Evolutionary conservation across 2,888 invertebrate genomes (phyloP), one percentile per base, ranked within the genome.

Genomic region (Rhagophthalmus giganteus): DNA sequence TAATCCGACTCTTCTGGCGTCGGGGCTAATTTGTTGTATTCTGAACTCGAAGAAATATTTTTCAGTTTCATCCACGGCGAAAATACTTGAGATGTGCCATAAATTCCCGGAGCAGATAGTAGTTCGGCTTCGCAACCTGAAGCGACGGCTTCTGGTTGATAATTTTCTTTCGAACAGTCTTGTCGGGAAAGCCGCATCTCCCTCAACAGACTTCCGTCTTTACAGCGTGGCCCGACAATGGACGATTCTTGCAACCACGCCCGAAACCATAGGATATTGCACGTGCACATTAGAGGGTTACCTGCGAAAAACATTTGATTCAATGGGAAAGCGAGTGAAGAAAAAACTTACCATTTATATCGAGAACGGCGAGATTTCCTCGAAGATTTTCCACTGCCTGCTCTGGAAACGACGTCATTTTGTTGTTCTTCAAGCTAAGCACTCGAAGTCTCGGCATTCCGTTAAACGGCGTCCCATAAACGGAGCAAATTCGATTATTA

Each of bases 391-490:
- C 81, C 66, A 92, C 88, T 0, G 85, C 84, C 13, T 78, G 77
- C 72, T 93, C 92, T 1, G 85, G 80, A 53, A 93, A 80, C 2
- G 84, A 81, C 41, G 83, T 81, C 72, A 93, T 79, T 62, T 84
- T 84, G 70, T 93, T 93, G 66, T 88, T 86, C 39, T 84, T 79
- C 65, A 93, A 71, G 20, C 88, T 89, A 12, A 93, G 78, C 11
- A 91, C 85, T 60, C 90, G 83, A n/a, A 93, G 70, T 47, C 91
- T 80, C 1, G 90, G 86, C 91, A 93, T 91, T 14, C 82, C 84
- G 67, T 89, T 86, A 71, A 93, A 92, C 1, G 90, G 89, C 15
- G 85, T 81, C 2, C 88, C 90, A 63, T 85, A 83, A 39, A 93
- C 86, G 34, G 83, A 81, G 69, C 93, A 93, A 62, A 93, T 86